A percentile compares a stretch with the other conserved stretches of the same genome.
These are phyloP conservation scores for Caenorhabditis sulstoni DNA, from an alignment of 2,888 invertebrate species.

Conservation along the genomic window DNA sequence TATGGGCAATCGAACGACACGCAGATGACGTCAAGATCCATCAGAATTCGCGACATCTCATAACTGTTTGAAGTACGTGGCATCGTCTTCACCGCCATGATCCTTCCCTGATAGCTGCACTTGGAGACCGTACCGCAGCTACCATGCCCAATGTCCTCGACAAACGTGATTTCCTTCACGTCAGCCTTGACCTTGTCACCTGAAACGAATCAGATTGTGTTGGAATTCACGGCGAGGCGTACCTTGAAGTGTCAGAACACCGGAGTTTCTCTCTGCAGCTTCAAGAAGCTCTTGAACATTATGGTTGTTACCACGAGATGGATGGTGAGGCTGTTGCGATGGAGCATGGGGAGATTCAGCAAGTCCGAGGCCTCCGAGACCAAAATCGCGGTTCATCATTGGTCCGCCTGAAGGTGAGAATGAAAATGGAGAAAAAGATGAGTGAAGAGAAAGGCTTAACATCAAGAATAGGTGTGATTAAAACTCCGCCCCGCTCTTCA, in stretches of 20 bases:
- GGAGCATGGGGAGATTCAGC: neutral
- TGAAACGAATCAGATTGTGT: neutral
- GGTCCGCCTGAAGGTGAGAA: neutral
- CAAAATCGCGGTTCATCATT: conserved; percentile 27
- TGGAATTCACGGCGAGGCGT: neutral
- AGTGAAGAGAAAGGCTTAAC: neutral
- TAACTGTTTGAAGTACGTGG: conserved; percentile 95
- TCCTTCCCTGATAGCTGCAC: conserved; percentile 84
- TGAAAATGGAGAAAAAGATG: neutral
- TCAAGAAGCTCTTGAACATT: conserved; percentile 22
- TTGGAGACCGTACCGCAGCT: conserved; percentile 98
- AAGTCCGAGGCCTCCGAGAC: conserved; percentile 27
- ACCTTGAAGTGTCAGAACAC: conserved; percentile 23
- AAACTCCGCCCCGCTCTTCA: neutral
- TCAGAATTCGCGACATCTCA: conserved; percentile 97
- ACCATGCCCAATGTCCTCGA: conserved; percentile 82
- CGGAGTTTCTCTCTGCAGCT: conserved; percentile 33
- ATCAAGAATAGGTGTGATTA: neutral
- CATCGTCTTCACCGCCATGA: conserved; percentile 85
- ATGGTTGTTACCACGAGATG: conserved; percentile 28
- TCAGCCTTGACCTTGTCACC: conserved; percentile 29
- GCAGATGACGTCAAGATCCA: conserved; percentile 98
- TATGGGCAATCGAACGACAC: conserved; percentile 96
- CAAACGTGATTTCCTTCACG: conserved; percentile 78
- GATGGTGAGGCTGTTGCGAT: conserved; percentile 19